Conservation (phyloP, 2,888 invertebrate genomes). For the Andrena dorsata region DNA sequence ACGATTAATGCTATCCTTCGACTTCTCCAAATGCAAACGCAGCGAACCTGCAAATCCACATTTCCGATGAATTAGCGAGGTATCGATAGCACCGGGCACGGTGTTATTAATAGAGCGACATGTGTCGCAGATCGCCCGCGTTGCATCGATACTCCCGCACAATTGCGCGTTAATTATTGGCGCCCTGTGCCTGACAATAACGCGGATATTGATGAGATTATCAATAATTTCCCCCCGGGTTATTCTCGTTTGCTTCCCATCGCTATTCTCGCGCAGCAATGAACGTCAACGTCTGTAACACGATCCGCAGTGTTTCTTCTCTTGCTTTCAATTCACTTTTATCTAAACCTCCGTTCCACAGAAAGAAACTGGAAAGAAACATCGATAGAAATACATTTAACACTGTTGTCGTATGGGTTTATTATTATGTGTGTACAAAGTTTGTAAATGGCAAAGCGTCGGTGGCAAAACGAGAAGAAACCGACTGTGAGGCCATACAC, state of each 20-base stretch:
- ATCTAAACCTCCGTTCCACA: neutral
- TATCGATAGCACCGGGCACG: constrained; percentile 74
- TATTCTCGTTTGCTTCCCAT: constrained; percentile 40
- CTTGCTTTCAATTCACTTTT: neutral
- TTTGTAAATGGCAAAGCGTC: neutral
- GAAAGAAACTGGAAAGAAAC: neutral
- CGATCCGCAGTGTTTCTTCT: neutral
- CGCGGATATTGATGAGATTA: constrained; percentile 83
- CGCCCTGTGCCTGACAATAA: constrained; percentile 78
- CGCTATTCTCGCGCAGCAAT: constrained; percentile 31
- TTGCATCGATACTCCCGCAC: constrained; percentile 78
- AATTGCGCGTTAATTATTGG: constrained; percentile 82
- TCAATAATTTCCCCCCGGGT: constrained; percentile 79
- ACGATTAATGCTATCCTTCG: constrained; percentile 13
- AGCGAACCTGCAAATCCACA: constrained; percentile 42
- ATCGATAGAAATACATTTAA: neutral
- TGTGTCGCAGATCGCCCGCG: constrained; percentile 69
- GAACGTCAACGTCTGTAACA: constrained; percentile 38
- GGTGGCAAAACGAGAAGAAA: constrained; percentile 5
- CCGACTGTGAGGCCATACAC: neutral
- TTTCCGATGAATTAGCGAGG: constrained; percentile 73
- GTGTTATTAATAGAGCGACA: constrained; percentile 75
- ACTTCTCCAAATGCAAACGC: constrained; percentile 15
- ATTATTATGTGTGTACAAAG: constrained; percentile 9
- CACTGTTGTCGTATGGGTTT: neutral